Conservation (phyloP, 2,888 invertebrate species). For the Bellardia pandia region DNA sequence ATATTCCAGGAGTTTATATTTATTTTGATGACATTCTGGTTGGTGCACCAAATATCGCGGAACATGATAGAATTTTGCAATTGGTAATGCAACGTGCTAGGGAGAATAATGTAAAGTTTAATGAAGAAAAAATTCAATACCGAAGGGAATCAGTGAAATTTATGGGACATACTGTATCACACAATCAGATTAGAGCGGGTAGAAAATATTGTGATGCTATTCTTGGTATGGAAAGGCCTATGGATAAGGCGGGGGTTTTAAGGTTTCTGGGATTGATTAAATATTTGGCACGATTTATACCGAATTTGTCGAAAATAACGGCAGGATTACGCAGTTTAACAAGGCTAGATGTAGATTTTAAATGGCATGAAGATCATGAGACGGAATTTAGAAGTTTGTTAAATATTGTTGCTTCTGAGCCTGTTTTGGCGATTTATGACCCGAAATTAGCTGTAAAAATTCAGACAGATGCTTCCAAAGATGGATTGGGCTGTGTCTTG, state of each 20-base stretch:
- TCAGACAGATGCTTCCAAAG: conserved; percentile 64
- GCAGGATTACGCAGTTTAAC: conserved; percentile 56
- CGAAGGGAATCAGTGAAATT: conserved; percentile 45
- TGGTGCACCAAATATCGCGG: not conserved
- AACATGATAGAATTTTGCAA: conserved; percentile 18
- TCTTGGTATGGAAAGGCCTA: conserved; percentile 30
- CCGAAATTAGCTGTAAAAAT: conserved; percentile 38
- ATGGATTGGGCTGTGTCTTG: conserved; percentile 66
- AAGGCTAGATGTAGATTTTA: conserved; percentile 48
- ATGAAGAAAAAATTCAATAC: conserved; percentile 61
- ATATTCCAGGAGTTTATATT: conserved; percentile 77
- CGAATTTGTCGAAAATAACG: conserved; percentile 39
- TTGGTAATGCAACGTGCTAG: conserved; percentile 4
- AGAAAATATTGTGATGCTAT: conserved; percentile 5
- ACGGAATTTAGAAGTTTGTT: conserved; percentile 50
- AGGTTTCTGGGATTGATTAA: conserved; percentile 58
- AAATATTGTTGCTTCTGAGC: conserved; percentile 43
- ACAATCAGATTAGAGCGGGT: conserved; percentile 22
- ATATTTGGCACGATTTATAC: conserved; percentile 5
- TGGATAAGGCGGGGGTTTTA: conserved; percentile 42
- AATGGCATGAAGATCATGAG: conserved; percentile 49
- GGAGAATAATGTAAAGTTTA: conserved; percentile 19
- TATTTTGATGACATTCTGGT: conserved; percentile 78
- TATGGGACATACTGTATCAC: conserved; percentile 48
- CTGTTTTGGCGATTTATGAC: conserved; percentile 55